These are phyloP conservation scores for Apodemus speciosus DNA, from an alignment of 2,113 vertebrate species.

Conservation along the genomic window DNA sequence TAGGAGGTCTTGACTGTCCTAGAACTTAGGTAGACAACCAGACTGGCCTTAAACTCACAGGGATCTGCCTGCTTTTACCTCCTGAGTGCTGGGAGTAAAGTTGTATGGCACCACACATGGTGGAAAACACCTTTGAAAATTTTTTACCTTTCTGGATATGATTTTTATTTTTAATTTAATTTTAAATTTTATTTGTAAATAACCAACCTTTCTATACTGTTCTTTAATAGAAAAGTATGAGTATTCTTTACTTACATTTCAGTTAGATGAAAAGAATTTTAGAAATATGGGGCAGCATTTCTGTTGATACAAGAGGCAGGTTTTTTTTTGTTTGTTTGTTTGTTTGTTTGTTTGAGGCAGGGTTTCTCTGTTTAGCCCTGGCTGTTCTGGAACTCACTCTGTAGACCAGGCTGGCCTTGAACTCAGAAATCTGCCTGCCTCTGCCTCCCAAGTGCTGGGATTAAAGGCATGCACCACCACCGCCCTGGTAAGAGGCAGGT, in stretches of 20 bases:
- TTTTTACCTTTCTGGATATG: slow-evolving; percentile 47
- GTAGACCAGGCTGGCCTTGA: no score
- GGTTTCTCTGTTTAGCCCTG: no score
- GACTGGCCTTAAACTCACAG: not conserved
- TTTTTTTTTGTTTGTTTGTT: not conserved
- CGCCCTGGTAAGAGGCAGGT: not conserved
- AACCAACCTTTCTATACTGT: not conserved
- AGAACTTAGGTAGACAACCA: not conserved
- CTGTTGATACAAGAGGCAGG: not conserved
- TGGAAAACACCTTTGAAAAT: slow-evolving; percentile 34
- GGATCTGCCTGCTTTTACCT: not conserved
- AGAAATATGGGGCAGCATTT: slow-evolving; percentile 1
- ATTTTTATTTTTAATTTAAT: not conserved
- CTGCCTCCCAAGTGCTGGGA: no score
- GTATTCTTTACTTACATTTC: slow-evolving; percentile 46
- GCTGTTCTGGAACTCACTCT: no score
- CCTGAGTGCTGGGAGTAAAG: not conserved
- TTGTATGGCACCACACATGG: not conserved
- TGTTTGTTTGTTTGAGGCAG: no score
- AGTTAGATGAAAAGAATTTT: slow-evolving; percentile 11
- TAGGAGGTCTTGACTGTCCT: not conserved
- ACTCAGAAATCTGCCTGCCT: no score
- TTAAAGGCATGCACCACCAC: no score
- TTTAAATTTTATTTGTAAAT: not conserved
- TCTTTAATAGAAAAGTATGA: not conserved